Evolutionary conservation across 2,888 invertebrate genomes (phyloP).

Genomic region (Lasioglossum morio): DNA sequence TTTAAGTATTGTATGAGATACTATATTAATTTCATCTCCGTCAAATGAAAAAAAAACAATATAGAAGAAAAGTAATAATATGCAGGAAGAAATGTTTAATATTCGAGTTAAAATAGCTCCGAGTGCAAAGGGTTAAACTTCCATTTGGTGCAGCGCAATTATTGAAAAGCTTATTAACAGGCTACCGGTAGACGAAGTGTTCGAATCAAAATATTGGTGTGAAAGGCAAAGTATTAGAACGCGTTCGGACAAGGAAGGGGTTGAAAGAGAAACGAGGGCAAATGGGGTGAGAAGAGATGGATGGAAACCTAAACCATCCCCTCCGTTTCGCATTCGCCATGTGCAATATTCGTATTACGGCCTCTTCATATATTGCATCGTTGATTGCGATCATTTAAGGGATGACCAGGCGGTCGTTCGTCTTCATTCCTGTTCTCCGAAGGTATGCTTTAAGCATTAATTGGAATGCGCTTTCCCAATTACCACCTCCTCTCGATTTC

Average conservation of each 20-base stretch:
- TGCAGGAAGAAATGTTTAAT: no score
- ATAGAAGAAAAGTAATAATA: no score
- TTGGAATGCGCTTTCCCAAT: constrained; percentile 53
- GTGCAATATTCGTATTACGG: constrained; percentile 55
- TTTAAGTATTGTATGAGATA: no score
- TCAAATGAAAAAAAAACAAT: no score
- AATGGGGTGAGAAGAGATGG: constrained; percentile 33
- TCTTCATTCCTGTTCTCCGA: constrained; percentile 57
- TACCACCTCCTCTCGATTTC: constrained; percentile 53
- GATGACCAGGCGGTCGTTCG: constrained; percentile 61
- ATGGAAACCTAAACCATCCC: constrained; percentile 11
- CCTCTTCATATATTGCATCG: constrained; percentile 54
- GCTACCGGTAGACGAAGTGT: no score
- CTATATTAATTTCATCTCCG: no score
- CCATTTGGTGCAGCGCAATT: no score
- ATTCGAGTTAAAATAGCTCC: no score
- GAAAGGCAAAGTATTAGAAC: constrained; percentile 4
- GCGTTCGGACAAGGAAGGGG: not conserved
- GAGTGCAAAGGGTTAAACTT: no score
- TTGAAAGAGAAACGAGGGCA: not conserved
- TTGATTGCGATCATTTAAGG: constrained; percentile 68
- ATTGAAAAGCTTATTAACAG: no score
- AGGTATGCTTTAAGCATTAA: constrained; percentile 54
- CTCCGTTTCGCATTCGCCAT: constrained; percentile 3
- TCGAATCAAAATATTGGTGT: not conserved